A percentile compares a stretch with the other conserved stretches of the same genome.
Evolutionary conservation across 1,140 invertebrate genomes (phyloP).

Genomic region (Brachionus calyciflorus): DNA sequence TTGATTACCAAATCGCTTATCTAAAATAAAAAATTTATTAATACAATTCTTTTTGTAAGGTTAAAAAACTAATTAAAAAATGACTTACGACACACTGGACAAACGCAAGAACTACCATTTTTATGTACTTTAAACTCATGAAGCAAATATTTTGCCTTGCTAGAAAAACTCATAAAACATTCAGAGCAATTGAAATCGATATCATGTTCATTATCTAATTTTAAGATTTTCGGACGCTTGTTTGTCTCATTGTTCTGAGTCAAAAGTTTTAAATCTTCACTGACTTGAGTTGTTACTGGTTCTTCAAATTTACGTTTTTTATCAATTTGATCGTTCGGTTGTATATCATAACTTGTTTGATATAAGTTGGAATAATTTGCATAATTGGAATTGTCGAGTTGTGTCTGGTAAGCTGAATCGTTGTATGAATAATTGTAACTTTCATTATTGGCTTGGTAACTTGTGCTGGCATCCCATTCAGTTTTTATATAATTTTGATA

Average conservation of each 20-base stretch:
- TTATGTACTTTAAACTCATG: slow-evolving; percentile 32
- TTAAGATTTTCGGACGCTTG: slow-evolving; percentile 13
- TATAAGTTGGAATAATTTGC: background rate
- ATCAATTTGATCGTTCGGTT: background rate
- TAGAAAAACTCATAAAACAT: slow-evolving; percentile 2
- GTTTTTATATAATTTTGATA: no score
- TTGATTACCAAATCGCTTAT: slow-evolving; percentile 38
- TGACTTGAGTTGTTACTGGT: background rate
- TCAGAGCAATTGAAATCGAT: background rate
- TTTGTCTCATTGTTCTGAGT: background rate
- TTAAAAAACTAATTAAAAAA: background rate
- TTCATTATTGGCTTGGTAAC: background rate
- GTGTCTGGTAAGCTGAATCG: slow-evolving; percentile 36
- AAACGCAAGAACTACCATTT: slow-evolving; percentile 17
- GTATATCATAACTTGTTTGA: background rate
- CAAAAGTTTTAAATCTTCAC: background rate
- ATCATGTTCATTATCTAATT: background rate
- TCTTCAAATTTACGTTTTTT: background rate
- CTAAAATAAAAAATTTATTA: background rate
- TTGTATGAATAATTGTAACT: slow-evolving; percentile 24
- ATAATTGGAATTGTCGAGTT: background rate
- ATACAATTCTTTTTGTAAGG: background rate
- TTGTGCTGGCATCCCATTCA: no score
- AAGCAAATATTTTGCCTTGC: slow-evolving; percentile 10
- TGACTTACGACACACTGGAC: slow-evolving; percentile 41